Evolutionary conservation across 1,140 invertebrate species (phyloP), one percentile per base, ranked within the genome.

Genomic region (Lepidurus couesii): DNA sequence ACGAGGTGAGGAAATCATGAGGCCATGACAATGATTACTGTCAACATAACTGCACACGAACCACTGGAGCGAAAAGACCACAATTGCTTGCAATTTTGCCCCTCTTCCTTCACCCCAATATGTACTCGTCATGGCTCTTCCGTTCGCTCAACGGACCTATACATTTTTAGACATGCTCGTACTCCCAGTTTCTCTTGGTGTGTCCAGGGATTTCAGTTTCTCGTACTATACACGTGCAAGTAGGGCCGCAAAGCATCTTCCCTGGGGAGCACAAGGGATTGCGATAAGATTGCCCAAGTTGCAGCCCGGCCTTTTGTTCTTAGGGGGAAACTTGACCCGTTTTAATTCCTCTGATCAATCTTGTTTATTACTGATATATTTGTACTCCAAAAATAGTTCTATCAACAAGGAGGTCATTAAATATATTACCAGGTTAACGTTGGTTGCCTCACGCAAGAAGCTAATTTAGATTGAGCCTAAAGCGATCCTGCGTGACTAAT

Each of bases 1-100:
- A 65, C 13, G 53, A 65, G 53, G 53, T 65, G 13, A 65, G 53
- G 53, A 65, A 65, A 65, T 65, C 53, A 65, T 7, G 53, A 21
- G 16, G 16, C 53, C 21, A 65, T 65, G 1, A 65, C 53, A n/a
- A 21, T 65, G 53, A 65, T 65, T 65, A 65, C 53, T 65, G 53
- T 13, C 53, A 65, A 65, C 53, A 65, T 65, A 65, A 65, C 53
- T 21, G 53, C 13, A 65, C 21, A 65, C 16, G 53, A 65, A 16
- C 13, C 21, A 65, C n/a, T 65, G n/a, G 21, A 65, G 53, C 53
- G 53, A 21, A 65, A 13, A 65, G n/a, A 13, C 53, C 16, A 65
- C 13, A 65, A 65, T 65, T n/a, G 16, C 21, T 65, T 21, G 8
- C 53, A n/a, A 13, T 21, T 21, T 21, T 16, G 16, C 7, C 53